phyloP scores from a whole-genome alignment of 2,888 invertebrate genomes.

The Cheilosia soror region DNA sequence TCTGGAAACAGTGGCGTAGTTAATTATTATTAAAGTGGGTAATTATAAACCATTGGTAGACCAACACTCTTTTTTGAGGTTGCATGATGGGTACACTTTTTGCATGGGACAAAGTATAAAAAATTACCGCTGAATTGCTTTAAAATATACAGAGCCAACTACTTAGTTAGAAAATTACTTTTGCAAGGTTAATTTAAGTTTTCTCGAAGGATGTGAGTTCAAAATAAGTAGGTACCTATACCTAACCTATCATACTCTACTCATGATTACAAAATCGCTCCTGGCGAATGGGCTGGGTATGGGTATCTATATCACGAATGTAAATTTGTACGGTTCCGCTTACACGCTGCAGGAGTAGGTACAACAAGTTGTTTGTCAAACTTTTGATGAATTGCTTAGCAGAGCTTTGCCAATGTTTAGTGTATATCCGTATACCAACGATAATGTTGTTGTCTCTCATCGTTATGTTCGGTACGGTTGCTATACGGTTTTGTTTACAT shows the following conservation, averaged over 20 bases:
- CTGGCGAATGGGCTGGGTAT: neutral
- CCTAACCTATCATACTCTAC: no score
- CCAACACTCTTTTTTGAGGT: neutral
- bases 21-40: neutral
- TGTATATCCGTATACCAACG: neutral
- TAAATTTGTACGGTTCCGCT: no score
- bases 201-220: no score
- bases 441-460: neutral
- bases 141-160: neutral
- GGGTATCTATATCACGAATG: neutral
- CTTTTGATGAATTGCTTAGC: slow-evolving; percentile 3
- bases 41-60: neutral
- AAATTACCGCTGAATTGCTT: neutral
- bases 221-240: no score
- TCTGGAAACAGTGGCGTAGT: neutral
- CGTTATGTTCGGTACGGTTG: neutral
- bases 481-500: no score
- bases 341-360: neutral
- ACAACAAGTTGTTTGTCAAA: neutral
- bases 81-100: neutral
- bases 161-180: no score
- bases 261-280: neutral
- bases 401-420: neutral
- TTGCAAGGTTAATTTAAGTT: no score
- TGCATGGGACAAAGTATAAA: neutral